phyloP scores from a whole-genome alignment of 2,888 invertebrate species.

The Icerya purchasi region DNA sequence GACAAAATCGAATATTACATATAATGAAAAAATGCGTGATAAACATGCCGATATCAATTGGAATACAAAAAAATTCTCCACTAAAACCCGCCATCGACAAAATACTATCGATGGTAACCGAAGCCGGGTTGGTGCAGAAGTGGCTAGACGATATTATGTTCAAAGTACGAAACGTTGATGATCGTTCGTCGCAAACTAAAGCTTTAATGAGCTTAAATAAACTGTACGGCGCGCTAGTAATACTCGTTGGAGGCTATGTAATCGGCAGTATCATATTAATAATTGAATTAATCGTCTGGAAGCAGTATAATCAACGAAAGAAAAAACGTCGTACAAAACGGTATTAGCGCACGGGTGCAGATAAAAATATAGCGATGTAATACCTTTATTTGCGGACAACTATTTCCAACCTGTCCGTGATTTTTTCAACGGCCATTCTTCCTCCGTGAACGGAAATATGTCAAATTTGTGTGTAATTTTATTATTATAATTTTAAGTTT shows the following conservation, averaged over 20 bases:
- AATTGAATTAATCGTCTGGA: conserved; percentile 44
- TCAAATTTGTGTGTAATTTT: too few species aligned
- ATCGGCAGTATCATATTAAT: conserved; percentile 34
- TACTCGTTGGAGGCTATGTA: conserved; percentile 44
- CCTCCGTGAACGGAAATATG: too few species aligned
- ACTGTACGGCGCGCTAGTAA: conserved; percentile 48
- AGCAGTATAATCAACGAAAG: conserved; percentile 38
- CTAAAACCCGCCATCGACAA: conserved; percentile 20
- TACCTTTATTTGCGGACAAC: too few species aligned
- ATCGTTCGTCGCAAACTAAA: conserved; percentile 33
- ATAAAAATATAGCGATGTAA: too few species aligned
- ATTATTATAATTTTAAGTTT: too few species aligned
- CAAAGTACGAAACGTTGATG: conserved; percentile 29
- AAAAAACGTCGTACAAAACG: too few species aligned
- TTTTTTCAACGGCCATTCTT: too few species aligned
- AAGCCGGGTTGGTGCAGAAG: conserved; percentile 54
- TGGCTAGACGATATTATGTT: conserved; percentile 56
- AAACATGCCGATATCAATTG: conserved; percentile 58
- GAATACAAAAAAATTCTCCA: conserved; percentile 41
- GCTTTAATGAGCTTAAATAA: conserved; percentile 57
- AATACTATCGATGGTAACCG: conserved; percentile 37
- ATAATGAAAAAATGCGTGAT: conserved; percentile 64
- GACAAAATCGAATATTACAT: conserved; percentile 30
- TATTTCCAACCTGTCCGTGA: too few species aligned
- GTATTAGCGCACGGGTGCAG: too few species aligned